Evolutionary conservation across 2,113 vertebrate genomes (phyloP).

Genomic region (Trachemys scripta): DNA sequence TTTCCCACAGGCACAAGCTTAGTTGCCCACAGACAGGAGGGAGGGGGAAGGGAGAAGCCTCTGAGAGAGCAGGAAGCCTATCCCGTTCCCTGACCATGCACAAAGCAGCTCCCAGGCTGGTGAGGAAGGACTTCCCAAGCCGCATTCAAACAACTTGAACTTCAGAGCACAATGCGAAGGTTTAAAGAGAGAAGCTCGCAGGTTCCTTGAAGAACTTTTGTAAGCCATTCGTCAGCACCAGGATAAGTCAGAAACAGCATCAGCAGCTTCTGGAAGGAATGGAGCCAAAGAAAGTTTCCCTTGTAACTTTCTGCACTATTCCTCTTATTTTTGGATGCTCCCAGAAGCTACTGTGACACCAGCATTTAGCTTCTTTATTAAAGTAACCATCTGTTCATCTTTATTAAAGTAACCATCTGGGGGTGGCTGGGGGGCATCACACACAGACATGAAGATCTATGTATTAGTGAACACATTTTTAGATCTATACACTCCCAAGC

Average conservation of each 20-base stretch:
- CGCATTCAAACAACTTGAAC: neutral
- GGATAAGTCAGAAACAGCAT: neutral
- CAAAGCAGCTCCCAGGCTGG: neutral
- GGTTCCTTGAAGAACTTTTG: neutral
- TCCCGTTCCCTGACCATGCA: neutral
- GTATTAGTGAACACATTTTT: neutral
- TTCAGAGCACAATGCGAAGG: accelerated
- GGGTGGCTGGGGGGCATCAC: neutral
- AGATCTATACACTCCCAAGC: neutral
- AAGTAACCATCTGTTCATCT: neutral
- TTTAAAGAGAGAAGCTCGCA: neutral
- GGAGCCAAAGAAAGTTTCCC: neutral
- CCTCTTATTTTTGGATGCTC: neutral
- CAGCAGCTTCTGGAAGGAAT: neutral
- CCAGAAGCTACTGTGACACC: neutral
- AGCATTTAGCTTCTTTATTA: neutral
- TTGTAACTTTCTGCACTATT: neutral
- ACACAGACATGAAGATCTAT: neutral
- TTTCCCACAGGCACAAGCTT: neutral
- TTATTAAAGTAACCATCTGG: neutral
- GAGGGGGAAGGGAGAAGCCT: neutral
- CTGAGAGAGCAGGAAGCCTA: conserved; percentile 44
- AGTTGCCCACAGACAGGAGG: neutral
- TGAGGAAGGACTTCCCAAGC: conserved; percentile 6
- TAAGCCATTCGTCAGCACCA: neutral